Evolutionary conservation across 1,140 invertebrate genomes (phyloP), one percentile per base, ranked within the genome.

Genomic region (Drosophila carrolli): DNA sequence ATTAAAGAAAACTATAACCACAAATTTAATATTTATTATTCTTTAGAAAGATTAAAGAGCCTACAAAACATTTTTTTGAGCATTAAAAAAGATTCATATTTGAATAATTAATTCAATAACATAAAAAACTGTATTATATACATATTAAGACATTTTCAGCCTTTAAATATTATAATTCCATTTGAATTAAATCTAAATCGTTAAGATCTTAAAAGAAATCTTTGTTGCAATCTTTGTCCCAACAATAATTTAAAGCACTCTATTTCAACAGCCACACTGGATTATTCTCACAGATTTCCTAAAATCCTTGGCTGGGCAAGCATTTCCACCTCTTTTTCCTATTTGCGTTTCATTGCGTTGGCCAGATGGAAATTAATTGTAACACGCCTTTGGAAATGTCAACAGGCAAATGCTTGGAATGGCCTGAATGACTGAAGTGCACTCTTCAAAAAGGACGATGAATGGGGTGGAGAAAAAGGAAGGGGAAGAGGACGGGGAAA

Each of bases 351-450:
- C 53, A 75, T 83, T 79, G 81, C 77, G 35, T 73, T 80, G 54
- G 53, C 35, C 70, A 71, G 58, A 51, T 48, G 40, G 40, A 75
- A 73, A 81, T 80, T 78, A 85, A 85, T 85, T 86, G 81, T 81
- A 60, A 77, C 46, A 53, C 67, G 67, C 54, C 46, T 43, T 60
- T 59, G 46, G 16, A 72, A 81, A 70, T 85, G 74, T 71, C 78
- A 81, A 78, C 78, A 47, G 57, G 51, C 43, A 75, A 86, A 86
- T 77, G 73, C 44, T 57, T 50, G 66, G 50, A 75, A 82, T 70
- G 71, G 58, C 46, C 63, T 23, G 76, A 81, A 73, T 81, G 74
- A 82, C 61, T 63, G 59, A 81, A 86, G 82, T 81, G 81, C 82
- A 78, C 78, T 73, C 63, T 54, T 58, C 55, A 59, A 56, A 54